Evolutionary conservation across 2,888 invertebrate species (phyloP), one percentile per base, ranked within the genome.

Genomic region (Monoplex corrugatus): DNA sequence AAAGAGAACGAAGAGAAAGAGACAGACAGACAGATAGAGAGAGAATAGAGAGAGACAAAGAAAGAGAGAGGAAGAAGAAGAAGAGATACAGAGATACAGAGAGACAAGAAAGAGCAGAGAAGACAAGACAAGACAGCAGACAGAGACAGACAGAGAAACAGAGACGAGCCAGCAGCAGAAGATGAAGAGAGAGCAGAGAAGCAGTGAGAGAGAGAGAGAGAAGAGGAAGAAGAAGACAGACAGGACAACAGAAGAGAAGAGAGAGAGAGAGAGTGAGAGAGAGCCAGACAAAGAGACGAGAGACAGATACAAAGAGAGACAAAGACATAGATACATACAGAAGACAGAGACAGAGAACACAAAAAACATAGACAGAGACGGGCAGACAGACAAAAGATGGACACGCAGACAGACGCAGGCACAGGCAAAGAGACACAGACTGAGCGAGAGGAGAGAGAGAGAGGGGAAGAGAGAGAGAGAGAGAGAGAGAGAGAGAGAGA

Each of bases 41-140:
- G 63, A 68, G 8, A 35, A 32, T 1, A 72, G 32, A 16, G 72
- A 28, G 63, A 72, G 72, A 72, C 32, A 72, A 35, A 72, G 72
- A 72, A 35, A 72, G 72, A 72, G 72, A 72, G 72, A 72, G 63
- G n/a, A n/a, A n/a, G n/a, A n/a, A n/a, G n/a, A n/a, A n/a, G n/a
- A n/a, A n/a, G n/a, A n/a, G n/a, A n/a, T n/a, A n/a, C n/a, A n/a
- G n/a, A n/a, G n/a, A n/a, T n/a, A 68, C 23, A 68, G 63, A 68
- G 63, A 68, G 63, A 68, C 23, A 72, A 35, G 35, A 35, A 72
- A 0, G 35, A 35, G 35, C 35, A 72, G 32, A 72, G 38, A 72
- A 35, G 35, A 10, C 32, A 2, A 72, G 72, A 72, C 35, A 72
- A 72, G 38, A 72, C 32, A 72, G 72, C 35, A 72, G 35, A 72